A percentile compares a stretch with the other conserved stretches of the same genome.
Conservation (phyloP, 2,888 invertebrate genomes). For the Chironomus riparius region DNA sequence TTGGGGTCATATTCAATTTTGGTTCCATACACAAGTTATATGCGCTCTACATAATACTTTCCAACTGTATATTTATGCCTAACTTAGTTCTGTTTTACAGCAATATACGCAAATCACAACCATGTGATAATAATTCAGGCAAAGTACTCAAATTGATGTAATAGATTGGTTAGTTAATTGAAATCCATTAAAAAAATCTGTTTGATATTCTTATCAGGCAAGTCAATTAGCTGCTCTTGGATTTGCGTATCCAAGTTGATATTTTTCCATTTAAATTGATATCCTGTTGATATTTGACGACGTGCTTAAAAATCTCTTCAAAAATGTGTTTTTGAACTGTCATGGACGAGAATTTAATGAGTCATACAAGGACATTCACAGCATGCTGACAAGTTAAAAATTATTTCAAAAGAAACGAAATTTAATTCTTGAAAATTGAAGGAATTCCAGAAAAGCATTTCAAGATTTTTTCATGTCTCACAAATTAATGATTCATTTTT, state of each 20-base stretch:
- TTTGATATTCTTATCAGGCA: slow-evolving; percentile 1
- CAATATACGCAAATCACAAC: background rate
- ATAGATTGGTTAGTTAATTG: slow-evolving; percentile 1
- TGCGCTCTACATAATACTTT: background rate
- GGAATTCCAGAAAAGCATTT: too few species aligned
- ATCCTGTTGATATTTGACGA: too few species aligned
- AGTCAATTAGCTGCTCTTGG: slow-evolving; percentile 6
- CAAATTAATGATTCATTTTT: too few species aligned
- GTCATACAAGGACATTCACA: background rate
- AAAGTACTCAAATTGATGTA: background rate
- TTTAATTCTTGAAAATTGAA: too few species aligned
- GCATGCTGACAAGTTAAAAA: background rate
- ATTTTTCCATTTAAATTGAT: background rate
- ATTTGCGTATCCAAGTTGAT: background rate
- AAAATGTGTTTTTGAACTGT: background rate
- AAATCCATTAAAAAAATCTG: slow-evolving; percentile 7
- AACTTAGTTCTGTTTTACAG: background rate
- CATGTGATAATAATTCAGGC: background rate
- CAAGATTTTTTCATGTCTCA: too few species aligned
- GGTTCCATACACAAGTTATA: too few species aligned
- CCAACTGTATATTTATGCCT: background rate
- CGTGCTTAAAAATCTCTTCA: background rate
- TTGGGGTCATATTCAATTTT: too few species aligned
- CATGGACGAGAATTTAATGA: too few species aligned
- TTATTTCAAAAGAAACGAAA: background rate